Conservation (phyloP, 2,113 vertebrate genomes). For the Hypomesus transpacificus region DNA sequence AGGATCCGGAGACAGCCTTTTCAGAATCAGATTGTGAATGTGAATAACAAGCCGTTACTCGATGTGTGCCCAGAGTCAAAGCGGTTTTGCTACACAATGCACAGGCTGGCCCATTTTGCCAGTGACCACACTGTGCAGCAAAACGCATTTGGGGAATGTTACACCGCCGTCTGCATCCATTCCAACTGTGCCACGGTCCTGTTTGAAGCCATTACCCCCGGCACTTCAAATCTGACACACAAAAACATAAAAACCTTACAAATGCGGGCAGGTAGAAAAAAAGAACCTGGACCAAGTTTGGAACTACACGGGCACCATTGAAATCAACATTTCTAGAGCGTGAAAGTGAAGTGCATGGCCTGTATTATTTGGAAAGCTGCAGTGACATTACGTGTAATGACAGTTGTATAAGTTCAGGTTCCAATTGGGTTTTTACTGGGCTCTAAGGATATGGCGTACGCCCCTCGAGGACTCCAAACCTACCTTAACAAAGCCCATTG, state of each 20-base stretch:
- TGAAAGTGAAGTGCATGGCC: too few species aligned
- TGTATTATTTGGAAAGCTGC: too few species aligned
- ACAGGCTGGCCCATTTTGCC: conserved; percentile 36
- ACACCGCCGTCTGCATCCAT: conserved; percentile 22
- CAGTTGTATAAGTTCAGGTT: too few species aligned
- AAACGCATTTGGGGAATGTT: conserved; percentile 44
- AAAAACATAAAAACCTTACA: conserved; percentile 4
- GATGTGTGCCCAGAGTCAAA: conserved; percentile 37
- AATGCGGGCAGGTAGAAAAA: too few species aligned
- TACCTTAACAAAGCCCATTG: too few species aligned
- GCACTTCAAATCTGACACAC: conserved; percentile 27
- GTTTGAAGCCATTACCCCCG: neutral
- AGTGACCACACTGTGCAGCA: conserved; percentile 25
- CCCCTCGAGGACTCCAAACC: too few species aligned
- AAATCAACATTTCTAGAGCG: too few species aligned
- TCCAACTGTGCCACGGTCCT: neutral
- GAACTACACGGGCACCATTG: too few species aligned
- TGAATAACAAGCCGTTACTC: conserved; percentile 43
- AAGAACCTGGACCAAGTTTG: too few species aligned
- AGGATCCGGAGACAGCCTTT: conserved; percentile 22
- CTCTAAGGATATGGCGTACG: too few species aligned
- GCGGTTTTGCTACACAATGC: conserved; percentile 38
- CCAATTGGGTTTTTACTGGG: too few species aligned
- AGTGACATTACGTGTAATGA: too few species aligned
- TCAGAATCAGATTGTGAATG: conserved; percentile 33